A percentile compares a stretch with the other conserved stretches of the same genome.
phyloP scores from a whole-genome alignment of 2,888 invertebrate species.

The Dicyrtomina minuta region DNA sequence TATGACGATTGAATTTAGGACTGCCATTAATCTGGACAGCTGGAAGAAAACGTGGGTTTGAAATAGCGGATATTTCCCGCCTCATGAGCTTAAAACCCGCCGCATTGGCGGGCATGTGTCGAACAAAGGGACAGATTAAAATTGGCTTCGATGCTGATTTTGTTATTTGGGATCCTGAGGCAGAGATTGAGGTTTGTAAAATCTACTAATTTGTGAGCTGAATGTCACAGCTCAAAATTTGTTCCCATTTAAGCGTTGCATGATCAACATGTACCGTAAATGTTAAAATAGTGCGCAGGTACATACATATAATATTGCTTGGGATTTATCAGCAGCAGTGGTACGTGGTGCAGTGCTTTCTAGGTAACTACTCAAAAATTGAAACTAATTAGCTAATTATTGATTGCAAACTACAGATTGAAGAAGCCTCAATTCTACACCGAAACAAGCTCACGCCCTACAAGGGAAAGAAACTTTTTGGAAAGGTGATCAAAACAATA shows the following conservation, averaged over 20 bases:
- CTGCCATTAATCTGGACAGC: slow-evolving; percentile 71
- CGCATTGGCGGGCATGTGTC: slow-evolving; percentile 64
- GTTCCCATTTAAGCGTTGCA: too few species aligned
- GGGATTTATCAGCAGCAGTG: too few species aligned
- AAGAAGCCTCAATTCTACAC: slow-evolving; percentile 63
- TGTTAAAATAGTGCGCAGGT: too few species aligned
- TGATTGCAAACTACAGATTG: slow-evolving; percentile 53
- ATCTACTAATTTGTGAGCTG: too few species aligned
- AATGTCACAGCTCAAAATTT: too few species aligned
- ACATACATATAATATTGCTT: too few species aligned
- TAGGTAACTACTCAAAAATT: too few species aligned
- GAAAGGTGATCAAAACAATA: slow-evolving; percentile 67
- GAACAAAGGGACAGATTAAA: slow-evolving; percentile 65
- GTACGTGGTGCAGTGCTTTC: too few species aligned
- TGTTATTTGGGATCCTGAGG: slow-evolving; percentile 70
- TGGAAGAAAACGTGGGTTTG: slow-evolving; percentile 61
- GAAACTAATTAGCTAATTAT: not conserved
- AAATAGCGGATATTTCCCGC: slow-evolving; percentile 62
- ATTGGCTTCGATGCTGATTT: slow-evolving; percentile 71
- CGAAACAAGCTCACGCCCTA: slow-evolving; percentile 67
- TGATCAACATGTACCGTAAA: too few species aligned
- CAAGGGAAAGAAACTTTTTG: slow-evolving; percentile 63
- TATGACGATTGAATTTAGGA: too few species aligned
- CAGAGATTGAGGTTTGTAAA: slow-evolving; percentile 61
- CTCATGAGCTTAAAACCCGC: slow-evolving; percentile 67